Evolutionary conservation across 2,888 invertebrate species (phyloP).

Genomic region (Rambutsinella grinnellia): DNA sequence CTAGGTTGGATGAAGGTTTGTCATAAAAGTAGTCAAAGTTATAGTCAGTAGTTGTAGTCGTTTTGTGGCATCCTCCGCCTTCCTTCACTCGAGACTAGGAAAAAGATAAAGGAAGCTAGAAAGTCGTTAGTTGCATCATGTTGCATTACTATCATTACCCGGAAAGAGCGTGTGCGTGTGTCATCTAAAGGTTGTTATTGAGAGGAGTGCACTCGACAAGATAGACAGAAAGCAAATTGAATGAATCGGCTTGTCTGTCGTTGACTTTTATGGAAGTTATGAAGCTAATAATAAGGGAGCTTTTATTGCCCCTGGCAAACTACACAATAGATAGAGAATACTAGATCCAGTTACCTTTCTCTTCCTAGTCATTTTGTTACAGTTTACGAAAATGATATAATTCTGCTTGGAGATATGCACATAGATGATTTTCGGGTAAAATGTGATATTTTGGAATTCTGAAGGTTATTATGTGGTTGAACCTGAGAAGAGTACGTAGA

Average conservation of each 20-base stretch:
- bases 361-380: too few relatives aligned
- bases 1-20: neutral
- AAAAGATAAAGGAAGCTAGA: neutral
- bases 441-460: too few relatives aligned
- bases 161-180: neutral
- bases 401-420: too few relatives aligned
- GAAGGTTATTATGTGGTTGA: neutral
- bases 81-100: neutral
- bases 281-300: slow-evolving; percentile 41
- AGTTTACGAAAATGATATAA: too few relatives aligned
- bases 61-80: neutral
- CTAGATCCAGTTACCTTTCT: too few relatives aligned
- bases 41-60: slow-evolving; percentile 17
- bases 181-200: neutral
- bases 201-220: slow-evolving; percentile 25
- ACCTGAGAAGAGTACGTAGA: neutral
- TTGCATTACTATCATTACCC: slow-evolving; percentile 22
- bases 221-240: slow-evolving; percentile 28
- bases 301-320: slow-evolving; percentile 37
- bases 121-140: slow-evolving; percentile 20
- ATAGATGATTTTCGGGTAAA: too few relatives aligned
- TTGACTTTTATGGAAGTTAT: slow-evolving; percentile 49
- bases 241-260: slow-evolving; percentile 37
- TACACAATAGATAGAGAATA: too few relatives aligned
- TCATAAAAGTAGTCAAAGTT: neutral